Base-by-base conservation (phyloP, 1,140 invertebrate species). In the Drosophila bipectinata region DNA sequence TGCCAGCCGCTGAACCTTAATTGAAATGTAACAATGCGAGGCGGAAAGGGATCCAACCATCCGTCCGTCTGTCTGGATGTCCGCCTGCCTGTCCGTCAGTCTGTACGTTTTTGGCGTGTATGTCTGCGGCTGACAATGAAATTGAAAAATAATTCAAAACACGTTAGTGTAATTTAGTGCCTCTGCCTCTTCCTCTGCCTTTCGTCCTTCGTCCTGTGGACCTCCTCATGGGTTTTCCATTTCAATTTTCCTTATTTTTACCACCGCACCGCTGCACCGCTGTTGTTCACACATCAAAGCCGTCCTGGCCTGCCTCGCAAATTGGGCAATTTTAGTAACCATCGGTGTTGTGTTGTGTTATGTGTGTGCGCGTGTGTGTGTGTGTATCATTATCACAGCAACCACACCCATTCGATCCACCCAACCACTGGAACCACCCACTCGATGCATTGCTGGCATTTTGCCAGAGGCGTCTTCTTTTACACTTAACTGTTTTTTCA, bases 71-170 rank as follows among this genome's bases (percentile, higher is more conserved):
- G 54, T 21, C 47, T 44, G 49, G 54, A 47, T 44, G 32, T 41
- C 26, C 21, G 21, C 37, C 12, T 26, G 24, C 18, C 12, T 49
- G 10, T 49, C 30, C 44, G 44, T 4, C 44, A 1, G 54, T 12
- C n/a, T 10, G 44, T 47, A 10, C 44, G 44, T 47, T 47, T 14
- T 34, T 34, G 44, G 26, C n/a, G 41, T 18, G 60, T 61, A 15
- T 73, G 69, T 75, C 72, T 75, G 72, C 51, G 82, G 83, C 82
- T 77, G 82, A 87, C 82, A 87, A 88, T 89, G 76, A 88, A 88
- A 88, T 88, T 88, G 83, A 88, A 88, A 88, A 88, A 88, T 88
- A 88, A 88, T 88, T 88, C 83, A 88, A 88, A 88, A 88, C 83
- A 88, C 83, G 83, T 88, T 88, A 88, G 83, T 88, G 84, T 88